phyloP scores from a whole-genome alignment of 1,140 invertebrate genomes.

The Pachyrhynchus sulphureomaculatus region DNA sequence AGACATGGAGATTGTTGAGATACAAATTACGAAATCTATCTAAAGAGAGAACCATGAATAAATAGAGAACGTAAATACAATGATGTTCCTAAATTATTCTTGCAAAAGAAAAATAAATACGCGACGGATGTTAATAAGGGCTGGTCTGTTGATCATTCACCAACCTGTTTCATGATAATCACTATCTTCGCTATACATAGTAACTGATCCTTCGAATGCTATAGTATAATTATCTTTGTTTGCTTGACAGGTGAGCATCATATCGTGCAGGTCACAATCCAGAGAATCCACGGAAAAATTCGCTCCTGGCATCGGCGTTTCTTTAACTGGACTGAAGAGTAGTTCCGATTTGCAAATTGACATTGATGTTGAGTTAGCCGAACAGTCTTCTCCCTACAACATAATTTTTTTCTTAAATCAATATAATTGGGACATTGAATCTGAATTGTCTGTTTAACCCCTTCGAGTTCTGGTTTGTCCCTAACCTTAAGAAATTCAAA shows the following conservation, averaged over 20 bases:
- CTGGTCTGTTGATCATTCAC: too few species aligned
- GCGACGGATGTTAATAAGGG: too few species aligned
- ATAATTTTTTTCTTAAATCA: neutral
- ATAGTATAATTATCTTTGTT: slow-evolving; percentile 95
- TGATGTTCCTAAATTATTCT: too few species aligned
- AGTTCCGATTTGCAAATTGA: slow-evolving; percentile 88
- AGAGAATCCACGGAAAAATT: slow-evolving; percentile 89
- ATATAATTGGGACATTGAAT: too few species aligned
- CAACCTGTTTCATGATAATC: slow-evolving; percentile 70
- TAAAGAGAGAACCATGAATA: too few species aligned
- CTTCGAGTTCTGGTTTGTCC: too few species aligned
- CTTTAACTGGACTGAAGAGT: slow-evolving; percentile 88
- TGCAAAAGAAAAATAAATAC: too few species aligned
- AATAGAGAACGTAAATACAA: too few species aligned
- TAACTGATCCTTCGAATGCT: slow-evolving; percentile 85
- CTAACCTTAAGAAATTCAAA: too few species aligned
- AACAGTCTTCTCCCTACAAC: slow-evolving; percentile 65
- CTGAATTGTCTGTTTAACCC: too few species aligned
- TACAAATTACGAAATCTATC: too few species aligned
- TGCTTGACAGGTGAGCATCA: slow-evolving; percentile 84
- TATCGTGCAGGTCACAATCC: slow-evolving; percentile 81
- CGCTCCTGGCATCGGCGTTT: slow-evolving; percentile 65
- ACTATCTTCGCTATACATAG: slow-evolving; percentile 83
- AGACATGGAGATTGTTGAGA: too few species aligned
- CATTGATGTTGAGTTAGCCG: slow-evolving; percentile 72